Evolutionary conservation across 2,797 vertebrate species (phyloP).

Genomic region (Anas acuta): DNA sequence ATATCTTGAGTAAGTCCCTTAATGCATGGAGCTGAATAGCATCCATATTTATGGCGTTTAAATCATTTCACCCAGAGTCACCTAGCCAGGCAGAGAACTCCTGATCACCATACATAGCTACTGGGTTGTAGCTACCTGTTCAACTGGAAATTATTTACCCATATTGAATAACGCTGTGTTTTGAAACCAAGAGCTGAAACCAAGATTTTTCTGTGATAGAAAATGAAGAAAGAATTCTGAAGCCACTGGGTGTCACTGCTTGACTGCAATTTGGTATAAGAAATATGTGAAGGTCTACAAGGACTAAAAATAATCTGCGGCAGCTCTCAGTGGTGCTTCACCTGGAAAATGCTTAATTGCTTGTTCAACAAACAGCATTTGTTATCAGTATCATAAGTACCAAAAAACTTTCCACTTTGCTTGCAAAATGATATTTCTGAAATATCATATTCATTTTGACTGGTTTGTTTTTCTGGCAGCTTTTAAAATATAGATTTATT

Average conservation of each 20-base stretch:
- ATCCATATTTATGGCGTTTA: neutral
- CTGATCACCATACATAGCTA: neutral
- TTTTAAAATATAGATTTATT: neutral
- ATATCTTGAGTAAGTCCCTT: neutral
- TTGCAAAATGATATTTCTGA: neutral
- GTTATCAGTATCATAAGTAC: neutral
- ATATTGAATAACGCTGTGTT: neutral
- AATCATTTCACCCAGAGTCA: neutral
- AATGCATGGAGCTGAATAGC: neutral
- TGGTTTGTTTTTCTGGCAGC: neutral
- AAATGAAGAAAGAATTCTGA: neutral
- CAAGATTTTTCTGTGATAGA: neutral
- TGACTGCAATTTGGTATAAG: neutral
- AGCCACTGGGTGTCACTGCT: conserved; percentile 73
- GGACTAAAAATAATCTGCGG: neutral
- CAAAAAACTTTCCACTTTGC: neutral
- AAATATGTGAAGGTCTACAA: neutral
- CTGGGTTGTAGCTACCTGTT: neutral
- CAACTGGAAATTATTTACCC: neutral
- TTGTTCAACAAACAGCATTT: conserved; percentile 39
- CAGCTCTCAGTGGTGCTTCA: conserved; percentile 31
- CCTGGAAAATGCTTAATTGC: conserved; percentile 34
- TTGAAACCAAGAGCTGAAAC: neutral
- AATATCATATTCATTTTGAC: conserved; percentile 3
- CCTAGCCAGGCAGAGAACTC: neutral